Evolutionary conservation across 2,113 vertebrate species (phyloP).

Genomic region (Junco hyemalis): DNA sequence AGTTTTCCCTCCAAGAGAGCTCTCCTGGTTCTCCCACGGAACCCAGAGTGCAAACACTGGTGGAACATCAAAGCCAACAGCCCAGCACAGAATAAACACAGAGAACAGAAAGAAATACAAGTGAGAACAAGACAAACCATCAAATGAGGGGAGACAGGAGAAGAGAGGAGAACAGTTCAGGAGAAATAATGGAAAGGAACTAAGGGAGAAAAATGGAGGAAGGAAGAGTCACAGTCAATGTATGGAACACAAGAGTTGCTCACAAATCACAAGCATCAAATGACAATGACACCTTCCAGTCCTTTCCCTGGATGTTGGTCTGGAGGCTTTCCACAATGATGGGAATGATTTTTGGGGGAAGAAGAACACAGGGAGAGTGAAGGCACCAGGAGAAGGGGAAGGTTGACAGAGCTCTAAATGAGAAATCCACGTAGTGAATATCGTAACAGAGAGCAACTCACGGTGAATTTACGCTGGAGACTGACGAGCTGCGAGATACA

Average conservation of each 20-base stretch:
- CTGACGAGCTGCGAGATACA: constrained; percentile 92
- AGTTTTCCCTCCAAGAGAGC: not conserved
- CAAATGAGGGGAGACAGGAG: not conserved
- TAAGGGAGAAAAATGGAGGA: not conserved
- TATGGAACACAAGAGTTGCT: constrained; percentile 42
- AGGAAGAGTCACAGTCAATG: not conserved
- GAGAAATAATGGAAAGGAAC: not conserved
- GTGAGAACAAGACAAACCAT: not conserved
- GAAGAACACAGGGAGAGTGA: not conserved
- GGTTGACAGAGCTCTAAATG: not conserved
- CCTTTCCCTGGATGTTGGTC: constrained; percentile 14
- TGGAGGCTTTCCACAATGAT: constrained; percentile 61
- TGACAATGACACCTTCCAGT: constrained; percentile 31
- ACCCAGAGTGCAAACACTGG: constrained; percentile 43
- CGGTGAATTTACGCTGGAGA: constrained; percentile 97
- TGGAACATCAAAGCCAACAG: constrained; percentile 45
- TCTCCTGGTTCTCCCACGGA: constrained; percentile 5
- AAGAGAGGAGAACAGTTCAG: not conserved
- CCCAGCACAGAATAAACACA: not conserved
- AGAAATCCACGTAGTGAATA: constrained; percentile 68
- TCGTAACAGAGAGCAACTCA: constrained; percentile 88
- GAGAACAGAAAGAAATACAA: not conserved
- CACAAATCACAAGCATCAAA: constrained; percentile 41
- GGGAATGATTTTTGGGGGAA: constrained; percentile 12
- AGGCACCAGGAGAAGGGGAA: constrained; percentile 11